phyloP scores from a whole-genome alignment of 2,888 invertebrate species.

The Tetranychus piercei region DNA sequence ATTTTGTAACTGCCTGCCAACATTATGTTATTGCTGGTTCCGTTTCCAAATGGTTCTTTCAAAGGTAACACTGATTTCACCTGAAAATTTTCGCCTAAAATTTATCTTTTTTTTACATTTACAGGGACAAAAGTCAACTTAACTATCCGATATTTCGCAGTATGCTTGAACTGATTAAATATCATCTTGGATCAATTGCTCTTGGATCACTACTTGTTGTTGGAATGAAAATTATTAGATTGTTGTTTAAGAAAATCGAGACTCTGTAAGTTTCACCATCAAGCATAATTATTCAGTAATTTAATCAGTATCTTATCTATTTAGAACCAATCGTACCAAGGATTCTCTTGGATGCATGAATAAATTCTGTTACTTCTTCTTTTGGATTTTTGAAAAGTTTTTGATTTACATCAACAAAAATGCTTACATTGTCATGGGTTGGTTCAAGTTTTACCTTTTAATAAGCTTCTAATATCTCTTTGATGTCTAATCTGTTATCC shows the following conservation, averaged over 20 bases:
- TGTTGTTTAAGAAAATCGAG: constrained; percentile 71
- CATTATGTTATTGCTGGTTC: constrained; percentile 29
- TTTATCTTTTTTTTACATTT: not conserved
- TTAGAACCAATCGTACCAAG: constrained; percentile 9
- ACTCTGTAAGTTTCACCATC: constrained; percentile 47
- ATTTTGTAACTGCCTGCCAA: constrained; percentile 30
- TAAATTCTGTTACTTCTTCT: constrained; percentile 69
- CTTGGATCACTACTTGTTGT: constrained; percentile 85
- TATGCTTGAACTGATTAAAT: constrained; percentile 41
- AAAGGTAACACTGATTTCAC: constrained; percentile 39
- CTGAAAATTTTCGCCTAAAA: not conserved
- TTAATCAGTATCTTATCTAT: not conserved
- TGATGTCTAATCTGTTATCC: not conserved
- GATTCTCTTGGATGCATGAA: constrained; percentile 30
- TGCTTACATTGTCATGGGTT: constrained; percentile 72
- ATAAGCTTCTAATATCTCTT: not conserved
- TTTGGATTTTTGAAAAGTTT: constrained; percentile 74
- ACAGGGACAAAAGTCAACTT: constrained; percentile 26
- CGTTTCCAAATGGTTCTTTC: constrained; percentile 30
- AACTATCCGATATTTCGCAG: constrained; percentile 37
- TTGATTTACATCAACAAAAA: constrained; percentile 80
- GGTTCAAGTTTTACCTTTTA: constrained; percentile 23
- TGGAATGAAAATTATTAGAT: constrained; percentile 69
- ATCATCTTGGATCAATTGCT: constrained; percentile 84
- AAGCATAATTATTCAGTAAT: not conserved